These are phyloP conservation scores for Peromyscus polionotus DNA, from an alignment of 2,113 vertebrate species.

Conservation along the genomic window DNA sequence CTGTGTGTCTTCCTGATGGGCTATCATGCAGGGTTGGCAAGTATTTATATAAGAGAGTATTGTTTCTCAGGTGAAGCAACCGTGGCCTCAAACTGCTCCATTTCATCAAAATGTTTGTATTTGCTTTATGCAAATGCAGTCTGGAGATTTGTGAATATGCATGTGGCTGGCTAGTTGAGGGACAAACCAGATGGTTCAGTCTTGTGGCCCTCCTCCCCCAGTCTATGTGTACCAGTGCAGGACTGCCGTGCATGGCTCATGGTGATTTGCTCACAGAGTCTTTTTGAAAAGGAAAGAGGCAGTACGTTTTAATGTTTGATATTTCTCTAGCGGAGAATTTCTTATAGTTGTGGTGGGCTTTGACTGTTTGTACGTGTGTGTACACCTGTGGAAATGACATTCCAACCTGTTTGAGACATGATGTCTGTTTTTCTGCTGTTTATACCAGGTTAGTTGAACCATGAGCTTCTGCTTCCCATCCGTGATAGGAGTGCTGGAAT, in stretches of 20 bases:
- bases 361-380: neutral
- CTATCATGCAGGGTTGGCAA: neutral
- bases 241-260: neutral
- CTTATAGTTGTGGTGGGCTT: neutral
- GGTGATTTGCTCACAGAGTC: neutral
- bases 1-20: neutral
- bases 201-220: neutral
- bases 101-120: neutral
- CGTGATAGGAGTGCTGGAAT: neutral
- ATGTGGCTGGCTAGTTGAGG: neutral
- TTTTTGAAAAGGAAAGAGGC: neutral
- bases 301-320: neutral
- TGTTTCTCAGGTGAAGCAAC: neutral
- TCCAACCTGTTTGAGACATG: neutral
- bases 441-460: neutral
- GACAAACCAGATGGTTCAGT: neutral
- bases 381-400: neutral
- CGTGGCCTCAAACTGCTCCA: neutral
- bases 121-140: neutral
- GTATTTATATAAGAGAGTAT: neutral
- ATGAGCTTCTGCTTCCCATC: neutral
- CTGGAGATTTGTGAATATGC: neutral
- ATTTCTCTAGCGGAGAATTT: neutral
- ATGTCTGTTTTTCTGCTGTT: neutral
- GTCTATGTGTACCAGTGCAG: neutral